These are phyloP conservation scores for Brotula barbata DNA, from an alignment of 2,797 vertebrate genomes.

Conservation along the genomic window DNA sequence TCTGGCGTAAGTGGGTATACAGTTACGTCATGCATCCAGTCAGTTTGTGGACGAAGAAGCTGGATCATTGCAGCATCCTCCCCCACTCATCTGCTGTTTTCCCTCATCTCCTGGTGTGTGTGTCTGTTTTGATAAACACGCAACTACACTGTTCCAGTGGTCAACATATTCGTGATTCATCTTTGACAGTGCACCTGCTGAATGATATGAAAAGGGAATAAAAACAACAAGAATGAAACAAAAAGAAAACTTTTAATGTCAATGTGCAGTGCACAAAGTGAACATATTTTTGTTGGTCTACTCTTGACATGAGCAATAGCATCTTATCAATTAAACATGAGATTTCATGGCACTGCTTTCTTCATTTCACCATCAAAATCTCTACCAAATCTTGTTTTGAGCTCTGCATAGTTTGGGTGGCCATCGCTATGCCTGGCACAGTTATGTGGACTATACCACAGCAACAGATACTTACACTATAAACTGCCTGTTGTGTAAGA, in stretches of 20 bases:
- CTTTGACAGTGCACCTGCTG: too few species aligned
- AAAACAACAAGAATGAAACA: too few species aligned
- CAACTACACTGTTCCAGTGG: not conserved
- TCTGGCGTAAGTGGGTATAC: conserved; percentile 54
- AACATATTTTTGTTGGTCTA: too few species aligned
- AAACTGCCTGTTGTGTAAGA: conserved; percentile 7
- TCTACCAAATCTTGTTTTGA: not conserved
- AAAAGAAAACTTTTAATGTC: too few species aligned
- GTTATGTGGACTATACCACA: too few species aligned
- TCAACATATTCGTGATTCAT: too few species aligned
- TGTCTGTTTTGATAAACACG: too few species aligned
- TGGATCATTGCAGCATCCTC: conserved; percentile 52
- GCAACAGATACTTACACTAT: not conserved
- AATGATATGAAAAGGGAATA: too few species aligned
- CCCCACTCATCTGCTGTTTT: conserved; percentile 24
- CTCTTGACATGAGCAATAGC: too few species aligned
- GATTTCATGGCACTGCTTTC: conserved; percentile 1
- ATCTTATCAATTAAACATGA: not conserved
- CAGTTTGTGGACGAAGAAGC: conserved; percentile 54
- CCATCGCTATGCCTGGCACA: not conserved
- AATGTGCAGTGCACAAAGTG: too few species aligned
- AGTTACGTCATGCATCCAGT: conserved; percentile 68
- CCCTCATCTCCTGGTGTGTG: not conserved
- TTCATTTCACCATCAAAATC: conserved; percentile 8
- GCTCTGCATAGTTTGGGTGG: conserved; percentile 10